Percentiles rank a stretch among this genome's conserved stretches.
phyloP scores from a whole-genome alignment of 2,113 vertebrate genomes.

The Xenopus borealis region DNA sequence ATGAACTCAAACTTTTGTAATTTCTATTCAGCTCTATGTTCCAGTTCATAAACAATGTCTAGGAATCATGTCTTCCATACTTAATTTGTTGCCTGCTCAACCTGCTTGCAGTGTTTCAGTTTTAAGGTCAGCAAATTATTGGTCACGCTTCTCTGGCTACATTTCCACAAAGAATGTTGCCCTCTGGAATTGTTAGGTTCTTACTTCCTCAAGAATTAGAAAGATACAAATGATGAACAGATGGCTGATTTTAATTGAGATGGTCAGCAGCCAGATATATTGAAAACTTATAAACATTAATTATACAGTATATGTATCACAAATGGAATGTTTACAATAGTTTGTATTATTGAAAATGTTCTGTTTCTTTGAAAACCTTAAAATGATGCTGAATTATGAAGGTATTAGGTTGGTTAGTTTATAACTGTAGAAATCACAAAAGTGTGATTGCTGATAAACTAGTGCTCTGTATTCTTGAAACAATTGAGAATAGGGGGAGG shows the following conservation, averaged over 20 bases:
- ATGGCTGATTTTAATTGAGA: conserved; percentile 19
- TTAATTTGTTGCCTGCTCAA: background rate
- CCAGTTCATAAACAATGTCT: background rate
- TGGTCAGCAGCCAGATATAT: background rate
- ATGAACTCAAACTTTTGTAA: no score
- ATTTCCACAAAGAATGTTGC: conserved; percentile 8
- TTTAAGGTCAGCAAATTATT: conserved; percentile 13
- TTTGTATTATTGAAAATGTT: no score
- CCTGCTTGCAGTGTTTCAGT: background rate
- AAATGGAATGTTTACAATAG: background rate
- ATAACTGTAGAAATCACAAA: no score
- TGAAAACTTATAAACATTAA: background rate
- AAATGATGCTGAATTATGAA: no score
- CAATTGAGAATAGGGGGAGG: no score
- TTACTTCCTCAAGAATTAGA: background rate
- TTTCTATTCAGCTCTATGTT: background rate
- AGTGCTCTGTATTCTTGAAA: no score
- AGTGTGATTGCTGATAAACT: no score
- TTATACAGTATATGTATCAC: background rate
- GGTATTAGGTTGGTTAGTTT: no score
- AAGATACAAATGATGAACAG: conserved; percentile 5
- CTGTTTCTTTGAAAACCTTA: no score
- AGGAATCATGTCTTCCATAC: background rate
- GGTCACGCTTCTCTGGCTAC: conserved; percentile 3
- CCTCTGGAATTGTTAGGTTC: conserved; percentile 4